phyloP scores from a whole-genome alignment of 2,113 vertebrate genomes.

The Peucedramus taeniatus region DNA sequence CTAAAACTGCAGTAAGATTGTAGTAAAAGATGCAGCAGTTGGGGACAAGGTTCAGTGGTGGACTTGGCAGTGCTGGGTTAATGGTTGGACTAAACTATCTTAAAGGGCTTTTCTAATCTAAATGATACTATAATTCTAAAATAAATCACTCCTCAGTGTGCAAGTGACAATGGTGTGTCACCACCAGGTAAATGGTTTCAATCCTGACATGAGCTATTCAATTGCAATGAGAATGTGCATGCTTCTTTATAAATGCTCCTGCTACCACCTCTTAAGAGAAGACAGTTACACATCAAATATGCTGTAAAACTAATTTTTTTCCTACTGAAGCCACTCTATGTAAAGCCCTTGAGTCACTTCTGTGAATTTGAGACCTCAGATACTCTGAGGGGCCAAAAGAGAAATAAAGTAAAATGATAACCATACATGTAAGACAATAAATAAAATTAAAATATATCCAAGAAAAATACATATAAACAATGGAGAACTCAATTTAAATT shows the following conservation, averaged over 20 bases:
- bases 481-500: neutral
- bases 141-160: neutral
- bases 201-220: neutral
- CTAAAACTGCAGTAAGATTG: neutral
- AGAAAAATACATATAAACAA: neutral
- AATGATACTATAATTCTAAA: neutral
- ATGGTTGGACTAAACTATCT: neutral
- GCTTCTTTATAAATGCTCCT: neutral
- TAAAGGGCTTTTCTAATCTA: neutral
- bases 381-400: neutral
- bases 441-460: neutral
- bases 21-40: neutral
- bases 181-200: neutral
- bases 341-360: neutral
- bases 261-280: neutral
- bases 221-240: rapidly evolving
- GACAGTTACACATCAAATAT: neutral
- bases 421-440: neutral
- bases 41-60: neutral
- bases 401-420: neutral
- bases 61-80: neutral
- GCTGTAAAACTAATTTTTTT: neutral
- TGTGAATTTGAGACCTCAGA: neutral
- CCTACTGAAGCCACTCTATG: neutral
- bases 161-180: rapidly evolving